Percentiles rank a stretch among this genome's conserved stretches.
These are phyloP conservation scores for Leucania comma DNA, from an alignment of 2,888 invertebrate species.

Conservation along the genomic window DNA sequence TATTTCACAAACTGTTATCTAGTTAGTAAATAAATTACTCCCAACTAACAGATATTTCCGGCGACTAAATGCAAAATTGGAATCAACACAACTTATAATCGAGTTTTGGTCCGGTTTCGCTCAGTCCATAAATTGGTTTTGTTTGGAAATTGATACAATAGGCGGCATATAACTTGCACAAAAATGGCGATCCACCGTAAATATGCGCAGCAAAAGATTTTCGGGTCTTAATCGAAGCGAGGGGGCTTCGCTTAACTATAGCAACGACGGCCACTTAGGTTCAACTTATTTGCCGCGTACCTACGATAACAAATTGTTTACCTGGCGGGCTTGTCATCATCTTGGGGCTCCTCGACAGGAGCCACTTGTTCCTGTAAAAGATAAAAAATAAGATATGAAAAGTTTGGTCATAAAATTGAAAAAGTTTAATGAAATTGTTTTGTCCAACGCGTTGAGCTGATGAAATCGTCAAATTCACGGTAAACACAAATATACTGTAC, in stretches of 20 bases:
- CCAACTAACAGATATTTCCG: slow-evolving; percentile 34
- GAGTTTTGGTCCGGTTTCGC: slow-evolving; percentile 13
- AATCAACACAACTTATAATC: slow-evolving; percentile 20
- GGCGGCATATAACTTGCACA: too few relatives aligned
- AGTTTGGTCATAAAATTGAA: neutral
- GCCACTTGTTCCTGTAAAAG: slow-evolving; percentile 84
- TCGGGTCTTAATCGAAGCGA: too few relatives aligned
- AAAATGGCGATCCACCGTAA: too few relatives aligned
- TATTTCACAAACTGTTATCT: slow-evolving; percentile 39
- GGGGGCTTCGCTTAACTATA: too few relatives aligned
- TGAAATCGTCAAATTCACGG: neutral
- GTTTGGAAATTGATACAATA: slow-evolving; percentile 8
- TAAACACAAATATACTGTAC: neutral
- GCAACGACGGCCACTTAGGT: too few relatives aligned
- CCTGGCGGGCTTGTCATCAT: slow-evolving; percentile 81
- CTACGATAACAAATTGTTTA: slow-evolving; percentile 58
- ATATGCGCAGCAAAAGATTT: too few relatives aligned
- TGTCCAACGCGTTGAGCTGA: neutral
- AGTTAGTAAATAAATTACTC: slow-evolving; percentile 34
- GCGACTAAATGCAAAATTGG: slow-evolving; percentile 10
- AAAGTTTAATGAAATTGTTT: neutral
- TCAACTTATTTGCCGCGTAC: too few relatives aligned
- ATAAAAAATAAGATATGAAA: slow-evolving; percentile 20
- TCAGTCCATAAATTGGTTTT: slow-evolving; percentile 6
- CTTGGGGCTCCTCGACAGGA: slow-evolving; percentile 84